Conservation (phyloP, 1,140 invertebrate species). For the Planococcus citri region DNA sequence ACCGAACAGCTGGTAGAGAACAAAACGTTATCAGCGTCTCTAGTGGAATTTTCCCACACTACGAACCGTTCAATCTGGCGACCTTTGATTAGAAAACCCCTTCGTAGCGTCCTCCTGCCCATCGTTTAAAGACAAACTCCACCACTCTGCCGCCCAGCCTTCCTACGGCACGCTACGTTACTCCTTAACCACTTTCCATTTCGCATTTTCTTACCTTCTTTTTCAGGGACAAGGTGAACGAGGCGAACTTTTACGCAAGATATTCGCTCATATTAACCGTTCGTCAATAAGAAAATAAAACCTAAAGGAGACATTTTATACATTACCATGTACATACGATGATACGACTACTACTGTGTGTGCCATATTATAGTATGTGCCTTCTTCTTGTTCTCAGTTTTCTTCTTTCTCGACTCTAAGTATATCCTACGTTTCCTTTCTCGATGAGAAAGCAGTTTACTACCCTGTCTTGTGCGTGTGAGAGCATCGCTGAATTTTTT, state of each 20-base stretch:
- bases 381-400: too few species aligned
- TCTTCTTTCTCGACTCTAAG: too few species aligned
- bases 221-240: constrained; percentile 5
- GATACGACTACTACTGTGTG: too few species aligned
- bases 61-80: neutral
- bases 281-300: neutral
- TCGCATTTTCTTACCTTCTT: neutral
- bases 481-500: too few species aligned
- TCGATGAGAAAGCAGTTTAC: too few species aligned
- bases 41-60: neutral
- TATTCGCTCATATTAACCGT: neutral
- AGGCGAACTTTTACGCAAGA: neutral
- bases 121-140: neutral
- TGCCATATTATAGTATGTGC: too few species aligned
- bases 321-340: too few species aligned
- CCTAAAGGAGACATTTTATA: too few species aligned
- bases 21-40: neutral
- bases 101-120: neutral
- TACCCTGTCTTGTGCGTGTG: too few species aligned
- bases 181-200: constrained; percentile 2
- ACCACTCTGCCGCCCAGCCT: neutral
- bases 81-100: neutral
- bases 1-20: constrained; percentile 5
- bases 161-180: neutral
- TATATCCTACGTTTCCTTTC: too few species aligned